Evolutionary conservation across 2,797 vertebrate genomes (phyloP).

Genomic region (Pyrocephalus nanus): DNA sequence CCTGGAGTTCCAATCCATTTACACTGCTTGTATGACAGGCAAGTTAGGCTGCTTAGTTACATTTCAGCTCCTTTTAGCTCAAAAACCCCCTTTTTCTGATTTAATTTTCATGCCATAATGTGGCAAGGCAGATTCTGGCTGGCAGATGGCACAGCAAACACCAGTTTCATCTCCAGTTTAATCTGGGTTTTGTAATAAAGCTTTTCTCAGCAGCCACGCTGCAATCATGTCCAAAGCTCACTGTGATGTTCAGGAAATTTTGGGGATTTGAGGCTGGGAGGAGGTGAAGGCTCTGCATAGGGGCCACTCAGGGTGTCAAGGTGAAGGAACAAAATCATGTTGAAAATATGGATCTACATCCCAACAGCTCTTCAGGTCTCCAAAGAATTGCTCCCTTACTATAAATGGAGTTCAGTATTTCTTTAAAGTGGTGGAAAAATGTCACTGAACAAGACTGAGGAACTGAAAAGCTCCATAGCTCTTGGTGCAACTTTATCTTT

Average conservation of each 20-base stretch:
- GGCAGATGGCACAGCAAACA: not conserved
- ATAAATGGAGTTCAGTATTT: not conserved
- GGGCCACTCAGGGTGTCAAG: not conserved
- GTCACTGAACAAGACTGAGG: not conserved
- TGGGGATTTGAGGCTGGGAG: not conserved
- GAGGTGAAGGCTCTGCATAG: not conserved
- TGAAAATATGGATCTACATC: not conserved
- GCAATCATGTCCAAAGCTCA: not conserved
- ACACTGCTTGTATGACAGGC: not conserved
- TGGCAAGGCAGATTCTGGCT: not conserved
- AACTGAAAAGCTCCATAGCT: not conserved
- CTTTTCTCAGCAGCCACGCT: not conserved
- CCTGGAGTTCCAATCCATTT: not conserved
- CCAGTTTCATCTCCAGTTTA: constrained; percentile 1
- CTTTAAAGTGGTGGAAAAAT: not conserved
- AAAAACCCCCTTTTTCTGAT: not conserved
- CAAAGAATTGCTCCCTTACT: not conserved
- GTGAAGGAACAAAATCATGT: not conserved
- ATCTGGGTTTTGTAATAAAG: constrained; percentile 9
- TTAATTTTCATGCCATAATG: not conserved
- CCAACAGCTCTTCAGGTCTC: not conserved
- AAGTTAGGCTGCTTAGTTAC: not conserved
- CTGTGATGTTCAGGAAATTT: not conserved
- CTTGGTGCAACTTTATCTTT: not conserved
- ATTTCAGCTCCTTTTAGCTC: not conserved